Conservation (phyloP, 2,797 vertebrate genomes). For the Brachyalestes nurse region DNA sequence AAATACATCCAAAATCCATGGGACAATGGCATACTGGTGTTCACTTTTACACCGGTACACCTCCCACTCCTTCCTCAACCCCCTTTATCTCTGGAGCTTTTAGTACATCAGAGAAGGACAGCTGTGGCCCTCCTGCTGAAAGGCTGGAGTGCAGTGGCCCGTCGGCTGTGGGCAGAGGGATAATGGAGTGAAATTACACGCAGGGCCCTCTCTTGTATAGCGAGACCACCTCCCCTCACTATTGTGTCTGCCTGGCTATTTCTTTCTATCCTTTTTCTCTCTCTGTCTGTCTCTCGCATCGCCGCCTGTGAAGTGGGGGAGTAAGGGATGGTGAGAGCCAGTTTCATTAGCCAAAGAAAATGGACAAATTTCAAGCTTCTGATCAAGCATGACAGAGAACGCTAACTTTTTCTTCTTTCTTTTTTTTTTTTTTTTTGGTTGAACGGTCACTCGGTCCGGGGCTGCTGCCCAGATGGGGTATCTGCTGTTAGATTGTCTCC, state of each 20-base stretch:
- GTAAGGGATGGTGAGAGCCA: conserved; percentile 51
- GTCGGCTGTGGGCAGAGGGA: conserved; percentile 60
- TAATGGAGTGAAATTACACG: conserved; percentile 71
- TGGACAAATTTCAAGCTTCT: conserved; percentile 75
- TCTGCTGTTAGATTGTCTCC: conserved; percentile 67
- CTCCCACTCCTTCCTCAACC: conserved; percentile 26
- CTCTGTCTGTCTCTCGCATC: conserved; percentile 57
- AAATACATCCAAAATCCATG: background rate
- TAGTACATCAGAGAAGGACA: conserved; percentile 48
- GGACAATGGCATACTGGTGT: background rate
- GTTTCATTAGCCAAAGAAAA: conserved; percentile 75
- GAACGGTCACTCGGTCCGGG: conserved; percentile 70
- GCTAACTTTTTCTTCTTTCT: conserved; percentile 62
- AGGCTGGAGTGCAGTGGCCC: conserved; percentile 67
- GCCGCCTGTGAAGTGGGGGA: conserved; percentile 51
- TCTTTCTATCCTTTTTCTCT: background rate
- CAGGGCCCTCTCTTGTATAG: conserved; percentile 52
- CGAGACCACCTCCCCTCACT: conserved; percentile 52
- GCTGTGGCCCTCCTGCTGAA: conserved; percentile 57
- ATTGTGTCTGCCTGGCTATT: conserved; percentile 47
- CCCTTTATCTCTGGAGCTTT: conserved; percentile 49
- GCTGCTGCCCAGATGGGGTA: conserved; percentile 73
- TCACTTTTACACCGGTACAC: background rate
- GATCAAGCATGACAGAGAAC: conserved; percentile 73
- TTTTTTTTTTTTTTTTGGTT: conserved; percentile 30